Base-by-base conservation (phyloP, 2,113 vertebrate species). In the Scolopax mira region DNA sequence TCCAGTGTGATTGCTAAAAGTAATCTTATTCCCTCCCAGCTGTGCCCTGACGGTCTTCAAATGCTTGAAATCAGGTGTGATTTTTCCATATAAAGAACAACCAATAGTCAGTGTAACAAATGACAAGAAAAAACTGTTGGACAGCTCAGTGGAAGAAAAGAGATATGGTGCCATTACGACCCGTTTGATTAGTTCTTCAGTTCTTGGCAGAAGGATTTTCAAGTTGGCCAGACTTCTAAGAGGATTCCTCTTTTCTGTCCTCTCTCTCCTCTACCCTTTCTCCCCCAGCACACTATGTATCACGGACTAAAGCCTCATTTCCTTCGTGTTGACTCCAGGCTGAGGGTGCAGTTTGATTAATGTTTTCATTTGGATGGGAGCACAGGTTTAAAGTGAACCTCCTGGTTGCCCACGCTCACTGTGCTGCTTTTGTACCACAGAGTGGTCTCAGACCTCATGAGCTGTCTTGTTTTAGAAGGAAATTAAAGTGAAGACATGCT, bases 161-260 rank as follows among this genome's bases (percentile, higher is more conserved):
- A 89, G 75, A 23, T 35, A 60, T 64, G 30, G 55, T 42, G 72
- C 65, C 4, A 1, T 75, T 75, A 55, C 1, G n/a, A 77, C 61
- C 35, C 64, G 30, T 66, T 84, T 85, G 65, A 96, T 94, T 87
- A 87, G 42, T 67, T 85, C 80, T 91, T 89, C 61, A 31, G 57
- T 61, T 87, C 74, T 87, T 93, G 93, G 90, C 81, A 91, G 74
- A 57, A 87, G 71, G 13, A 33, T 52, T 85, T 93, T 49, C 52
- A 52, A 52, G 66, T 23, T 89, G 61, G 66, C 57, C 52, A 51
- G 73, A 65, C 18, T 88, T 93, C 30, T 4, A 9, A 82, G 57
- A 23, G 33, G 30, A 42, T 74, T 93, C 48, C 8, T 85, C 57
- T 75, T 17, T 71, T 87, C 41, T 0, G 0, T 39, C 48, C 7